Conservation (phyloP, 2,113 vertebrate genomes). For the Oxyura jamaicensis region DNA sequence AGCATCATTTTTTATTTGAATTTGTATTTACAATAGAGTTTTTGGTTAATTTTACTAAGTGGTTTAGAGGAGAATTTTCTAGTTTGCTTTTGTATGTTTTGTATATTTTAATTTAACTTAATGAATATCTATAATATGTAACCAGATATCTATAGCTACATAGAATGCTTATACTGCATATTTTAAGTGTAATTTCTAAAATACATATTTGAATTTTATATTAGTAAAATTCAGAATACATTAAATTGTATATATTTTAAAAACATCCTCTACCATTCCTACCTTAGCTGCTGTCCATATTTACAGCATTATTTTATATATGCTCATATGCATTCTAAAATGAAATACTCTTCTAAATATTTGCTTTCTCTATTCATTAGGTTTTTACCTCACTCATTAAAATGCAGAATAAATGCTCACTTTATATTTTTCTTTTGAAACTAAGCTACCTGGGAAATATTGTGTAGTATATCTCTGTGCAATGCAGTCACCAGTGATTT, state of each 20-base stretch:
- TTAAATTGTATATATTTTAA: neutral
- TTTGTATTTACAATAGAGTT: neutral
- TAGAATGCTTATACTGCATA: neutral
- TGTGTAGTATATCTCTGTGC: accelerated
- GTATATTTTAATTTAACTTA: neutral
- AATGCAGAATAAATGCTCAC: neutral
- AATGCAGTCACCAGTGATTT: neutral
- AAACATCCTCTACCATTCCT: neutral
- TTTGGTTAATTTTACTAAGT: neutral
- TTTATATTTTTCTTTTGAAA: slow-evolving; percentile 1
- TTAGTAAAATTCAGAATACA: neutral
- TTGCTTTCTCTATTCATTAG: neutral
- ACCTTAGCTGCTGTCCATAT: neutral
- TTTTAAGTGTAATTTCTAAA: neutral
- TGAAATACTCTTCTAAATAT: neutral
- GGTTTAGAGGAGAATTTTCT: neutral
- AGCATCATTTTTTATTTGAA: neutral
- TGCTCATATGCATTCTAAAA: neutral
- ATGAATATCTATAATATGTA: neutral
- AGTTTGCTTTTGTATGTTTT: neutral
- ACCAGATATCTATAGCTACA: neutral
- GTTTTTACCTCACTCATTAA: neutral
- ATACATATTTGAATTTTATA: neutral
- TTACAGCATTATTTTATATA: neutral
- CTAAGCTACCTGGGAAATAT: neutral